Evolutionary conservation across 2,113 vertebrate species (phyloP).

Genomic region (Neofelis nebulosa): DNA sequence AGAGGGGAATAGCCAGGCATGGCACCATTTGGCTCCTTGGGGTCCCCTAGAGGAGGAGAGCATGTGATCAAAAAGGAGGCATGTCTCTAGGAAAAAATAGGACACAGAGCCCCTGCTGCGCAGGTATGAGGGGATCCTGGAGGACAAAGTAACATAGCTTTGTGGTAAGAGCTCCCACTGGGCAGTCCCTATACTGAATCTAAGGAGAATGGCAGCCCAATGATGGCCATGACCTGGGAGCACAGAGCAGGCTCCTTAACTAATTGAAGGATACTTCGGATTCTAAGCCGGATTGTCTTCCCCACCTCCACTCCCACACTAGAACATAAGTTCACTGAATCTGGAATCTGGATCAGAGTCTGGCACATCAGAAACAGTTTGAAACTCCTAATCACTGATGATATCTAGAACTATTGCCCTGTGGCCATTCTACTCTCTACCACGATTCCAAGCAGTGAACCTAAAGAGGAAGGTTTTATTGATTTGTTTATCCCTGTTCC

Average conservation of each 20-base stretch:
- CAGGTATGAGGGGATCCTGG: neutral
- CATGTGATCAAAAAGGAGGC: neutral
- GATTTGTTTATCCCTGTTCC: neutral
- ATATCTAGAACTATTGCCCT: neutral
- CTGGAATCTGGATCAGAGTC: neutral
- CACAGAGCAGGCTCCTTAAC: neutral
- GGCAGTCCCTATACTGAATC: neutral
- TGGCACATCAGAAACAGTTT: neutral
- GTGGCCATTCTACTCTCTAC: neutral
- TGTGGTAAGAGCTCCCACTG: neutral
- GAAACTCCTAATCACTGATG: neutral
- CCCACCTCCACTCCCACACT: neutral
- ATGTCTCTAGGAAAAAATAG: neutral
- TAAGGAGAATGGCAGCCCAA: neutral
- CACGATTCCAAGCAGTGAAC: neutral
- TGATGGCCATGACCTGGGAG: neutral
- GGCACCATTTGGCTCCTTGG: neutral
- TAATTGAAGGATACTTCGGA: neutral
- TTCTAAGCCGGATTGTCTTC: neutral
- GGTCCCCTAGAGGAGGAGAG: neutral
- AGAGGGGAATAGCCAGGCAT: neutral
- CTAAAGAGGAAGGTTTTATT: neutral
- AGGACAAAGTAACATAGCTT: neutral
- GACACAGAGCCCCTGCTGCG: neutral
- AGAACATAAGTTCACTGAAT: neutral